These are phyloP conservation scores for Xanthorhoe designata DNA, from an alignment of 2,888 invertebrate species.

Conservation along the genomic window DNA sequence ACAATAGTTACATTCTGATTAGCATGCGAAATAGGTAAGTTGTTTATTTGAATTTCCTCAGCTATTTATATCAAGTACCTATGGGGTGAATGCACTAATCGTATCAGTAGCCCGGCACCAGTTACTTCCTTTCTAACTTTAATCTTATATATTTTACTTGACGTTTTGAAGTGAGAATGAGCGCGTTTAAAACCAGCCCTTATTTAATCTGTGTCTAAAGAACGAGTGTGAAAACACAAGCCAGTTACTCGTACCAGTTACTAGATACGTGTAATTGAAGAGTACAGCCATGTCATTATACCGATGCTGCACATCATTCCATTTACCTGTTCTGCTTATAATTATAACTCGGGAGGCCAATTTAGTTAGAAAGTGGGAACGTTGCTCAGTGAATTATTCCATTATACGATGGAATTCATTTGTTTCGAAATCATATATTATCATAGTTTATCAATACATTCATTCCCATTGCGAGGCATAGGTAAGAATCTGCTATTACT, in stretches of 20 bases:
- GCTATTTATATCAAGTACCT: neutral
- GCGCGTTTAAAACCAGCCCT: no score
- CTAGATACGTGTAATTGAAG: conserved; percentile 28
- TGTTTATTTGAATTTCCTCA: neutral
- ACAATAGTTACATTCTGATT: conserved; percentile 52
- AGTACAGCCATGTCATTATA: conserved; percentile 31
- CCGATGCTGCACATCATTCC: conserved; percentile 32
- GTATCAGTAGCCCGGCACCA: conserved; percentile 2
- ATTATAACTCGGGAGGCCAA: conserved; percentile 16
- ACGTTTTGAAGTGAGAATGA: no score
- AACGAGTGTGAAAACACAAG: no score
- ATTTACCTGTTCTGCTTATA: conserved; percentile 31
- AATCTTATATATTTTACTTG: no score
- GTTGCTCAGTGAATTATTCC: conserved; percentile 13
- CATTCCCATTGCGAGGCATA: neutral
- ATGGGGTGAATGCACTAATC: conserved; percentile 26
- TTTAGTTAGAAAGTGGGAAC: conserved; percentile 23
- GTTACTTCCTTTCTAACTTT: conserved; percentile 11
- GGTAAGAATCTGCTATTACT: neutral
- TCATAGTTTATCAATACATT: neutral
- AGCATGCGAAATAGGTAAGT: conserved; percentile 37
- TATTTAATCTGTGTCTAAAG: no score
- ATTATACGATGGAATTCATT: neutral
- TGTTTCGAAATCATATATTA: conserved; percentile 1
- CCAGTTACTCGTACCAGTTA: conserved; percentile 6